A percentile compares a stretch with the other conserved stretches of the same genome.
phyloP scores from a whole-genome alignment of 2,113 vertebrate species.

The Gasterosteus aculeatus region DNA sequence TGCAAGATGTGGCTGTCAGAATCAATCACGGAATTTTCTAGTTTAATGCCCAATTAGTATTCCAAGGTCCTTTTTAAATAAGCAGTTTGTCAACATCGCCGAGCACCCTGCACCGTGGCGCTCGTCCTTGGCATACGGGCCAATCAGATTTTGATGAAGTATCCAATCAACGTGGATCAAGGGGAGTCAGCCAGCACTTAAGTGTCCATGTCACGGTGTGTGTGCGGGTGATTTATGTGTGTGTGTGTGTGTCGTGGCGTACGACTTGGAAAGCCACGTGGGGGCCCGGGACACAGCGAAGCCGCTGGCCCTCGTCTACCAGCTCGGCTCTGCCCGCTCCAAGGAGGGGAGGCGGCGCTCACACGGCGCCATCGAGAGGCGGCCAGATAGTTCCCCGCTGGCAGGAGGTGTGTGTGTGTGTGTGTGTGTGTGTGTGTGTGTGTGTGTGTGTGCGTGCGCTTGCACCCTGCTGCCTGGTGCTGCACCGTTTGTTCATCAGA shows the following conservation, averaged over 20 bases:
- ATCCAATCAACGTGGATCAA: slow-evolving; percentile 55
- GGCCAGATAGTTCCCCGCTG: not conserved
- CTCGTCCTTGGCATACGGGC: slow-evolving; percentile 67
- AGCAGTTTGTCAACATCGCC: slow-evolving; percentile 65
- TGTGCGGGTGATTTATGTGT: slow-evolving; percentile 20
- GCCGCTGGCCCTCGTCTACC: slow-evolving; percentile 60
- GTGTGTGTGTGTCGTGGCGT: not conserved
- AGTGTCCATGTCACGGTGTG: slow-evolving; percentile 46
- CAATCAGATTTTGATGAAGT: slow-evolving; percentile 67
- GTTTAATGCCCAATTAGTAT: slow-evolving; percentile 65
- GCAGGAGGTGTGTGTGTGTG: not conserved
- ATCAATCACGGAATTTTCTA: slow-evolving; percentile 44
- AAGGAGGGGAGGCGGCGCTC: slow-evolving; percentile 28
- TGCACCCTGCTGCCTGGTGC: not conserved
- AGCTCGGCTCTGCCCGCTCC: slow-evolving; percentile 52
- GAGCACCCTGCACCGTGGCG: slow-evolving; percentile 18
- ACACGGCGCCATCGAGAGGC: slow-evolving; percentile 21
- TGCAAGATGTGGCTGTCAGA: slow-evolving; percentile 47
- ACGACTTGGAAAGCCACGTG: slow-evolving; percentile 55
- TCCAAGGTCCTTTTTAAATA: slow-evolving; percentile 66
- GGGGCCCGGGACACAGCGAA: slow-evolving; percentile 63
- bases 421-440: not conserved
- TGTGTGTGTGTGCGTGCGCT: not conserved
- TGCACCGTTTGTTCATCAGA: no score
- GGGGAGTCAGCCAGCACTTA: slow-evolving; percentile 42